Conservation (phyloP, 92 coral and sea anemone species). For the Montipora capitata region DNA sequence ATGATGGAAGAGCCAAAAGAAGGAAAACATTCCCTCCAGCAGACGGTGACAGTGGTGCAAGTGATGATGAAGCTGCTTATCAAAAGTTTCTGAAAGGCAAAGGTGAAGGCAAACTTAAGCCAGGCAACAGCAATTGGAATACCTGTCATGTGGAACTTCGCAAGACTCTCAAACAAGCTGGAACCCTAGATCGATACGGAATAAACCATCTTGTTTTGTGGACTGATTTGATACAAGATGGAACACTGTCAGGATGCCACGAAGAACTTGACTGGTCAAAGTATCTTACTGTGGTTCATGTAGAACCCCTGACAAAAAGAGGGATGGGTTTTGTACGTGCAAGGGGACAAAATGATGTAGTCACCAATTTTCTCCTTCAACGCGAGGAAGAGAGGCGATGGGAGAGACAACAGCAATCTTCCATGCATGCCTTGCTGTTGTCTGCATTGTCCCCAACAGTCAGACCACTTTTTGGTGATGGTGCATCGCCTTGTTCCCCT, state of each 20-base stretch:
- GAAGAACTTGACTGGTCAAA: slow-evolving; percentile 75
- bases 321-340: slow-evolving; percentile 33
- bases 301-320: slow-evolving; percentile 53
- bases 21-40: background rate
- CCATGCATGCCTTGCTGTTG: slow-evolving; percentile 19
- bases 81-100: slow-evolving; percentile 38
- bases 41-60: slow-evolving; percentile 50
- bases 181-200: slow-evolving; percentile 63
- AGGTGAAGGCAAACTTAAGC: slow-evolving; percentile 45
- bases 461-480: too few species aligned
- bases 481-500: too few species aligned
- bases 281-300: slow-evolving; percentile 46
- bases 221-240: slow-evolving; percentile 72
- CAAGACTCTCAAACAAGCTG: slow-evolving; percentile 47
- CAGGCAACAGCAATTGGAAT: slow-evolving; percentile 63
- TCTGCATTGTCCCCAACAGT: slow-evolving; percentile 51
- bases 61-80: slow-evolving; percentile 68
- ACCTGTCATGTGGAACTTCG: slow-evolving; percentile 63
- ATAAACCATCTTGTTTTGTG: slow-evolving; percentile 67
- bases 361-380: slow-evolving; percentile 59
- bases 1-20: background rate
- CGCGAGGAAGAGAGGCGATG: slow-evolving; percentile 46
- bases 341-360: slow-evolving; percentile 58
- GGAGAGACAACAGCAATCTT: slow-evolving; percentile 38
- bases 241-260: slow-evolving; percentile 57